Evolutionary conservation across 2,113 vertebrate species (phyloP).

Genomic region (Cnemophilus loriae): DNA sequence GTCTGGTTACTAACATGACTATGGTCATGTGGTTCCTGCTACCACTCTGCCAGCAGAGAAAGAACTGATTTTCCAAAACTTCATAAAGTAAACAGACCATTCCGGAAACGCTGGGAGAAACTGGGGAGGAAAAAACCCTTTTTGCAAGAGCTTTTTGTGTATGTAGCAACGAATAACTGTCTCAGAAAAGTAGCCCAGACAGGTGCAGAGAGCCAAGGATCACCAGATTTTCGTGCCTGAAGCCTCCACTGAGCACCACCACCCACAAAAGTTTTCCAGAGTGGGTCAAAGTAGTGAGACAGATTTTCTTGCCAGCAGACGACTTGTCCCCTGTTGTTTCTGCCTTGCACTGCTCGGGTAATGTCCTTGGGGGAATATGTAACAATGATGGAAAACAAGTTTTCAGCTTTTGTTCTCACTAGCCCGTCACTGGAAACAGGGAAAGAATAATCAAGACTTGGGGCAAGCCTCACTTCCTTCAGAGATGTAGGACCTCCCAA

Average conservation of each 20-base stretch:
- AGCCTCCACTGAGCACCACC: background rate
- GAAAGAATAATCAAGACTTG: background rate
- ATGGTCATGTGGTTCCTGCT: too few species aligned
- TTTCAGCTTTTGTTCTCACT: background rate
- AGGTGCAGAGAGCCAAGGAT: background rate
- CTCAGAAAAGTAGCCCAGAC: background rate
- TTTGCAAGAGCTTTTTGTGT: background rate
- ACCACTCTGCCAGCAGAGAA: background rate
- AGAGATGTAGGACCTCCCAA: background rate
- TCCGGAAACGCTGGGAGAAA: background rate
- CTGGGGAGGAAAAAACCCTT: accelerated
- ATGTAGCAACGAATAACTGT: background rate
- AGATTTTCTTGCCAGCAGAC: background rate
- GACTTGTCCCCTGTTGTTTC: background rate
- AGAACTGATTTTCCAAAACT: background rate
- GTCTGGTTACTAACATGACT: accelerated
- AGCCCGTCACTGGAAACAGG: background rate
- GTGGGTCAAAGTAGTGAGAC: background rate
- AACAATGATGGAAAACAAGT: background rate
- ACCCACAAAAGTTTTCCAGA: background rate
- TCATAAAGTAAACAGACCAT: background rate
- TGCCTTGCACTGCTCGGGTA: background rate
- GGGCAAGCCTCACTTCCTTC: background rate
- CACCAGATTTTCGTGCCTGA: background rate
- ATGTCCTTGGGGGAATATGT: background rate